Evolutionary conservation across 2,113 vertebrate genomes (phyloP).

Genomic region (Piliocolobus tephrosceles): DNA sequence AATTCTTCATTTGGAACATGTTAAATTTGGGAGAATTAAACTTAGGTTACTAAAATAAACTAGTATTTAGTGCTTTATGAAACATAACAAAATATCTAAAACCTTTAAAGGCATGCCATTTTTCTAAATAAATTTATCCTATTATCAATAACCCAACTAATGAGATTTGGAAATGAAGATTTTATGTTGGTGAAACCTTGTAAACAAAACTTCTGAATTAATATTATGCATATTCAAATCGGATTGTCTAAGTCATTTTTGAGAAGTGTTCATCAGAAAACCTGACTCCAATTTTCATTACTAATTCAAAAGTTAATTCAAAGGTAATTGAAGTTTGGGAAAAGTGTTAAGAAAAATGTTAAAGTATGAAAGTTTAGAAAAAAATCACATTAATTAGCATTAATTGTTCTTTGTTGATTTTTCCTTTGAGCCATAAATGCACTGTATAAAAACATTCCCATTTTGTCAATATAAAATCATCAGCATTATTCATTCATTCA

Average conservation of each 20-base stretch:
- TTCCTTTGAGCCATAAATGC: not conserved
- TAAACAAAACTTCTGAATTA: not conserved
- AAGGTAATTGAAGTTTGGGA: slow-evolving; percentile 26
- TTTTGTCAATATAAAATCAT: not conserved
- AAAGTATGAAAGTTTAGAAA: not conserved
- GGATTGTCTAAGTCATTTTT: slow-evolving; percentile 1
- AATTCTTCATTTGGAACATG: slow-evolving; percentile 41
- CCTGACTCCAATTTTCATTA: not conserved
- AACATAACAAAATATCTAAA: slow-evolving; percentile 22
- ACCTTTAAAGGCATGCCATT: not conserved
- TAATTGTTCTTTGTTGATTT: not conserved
- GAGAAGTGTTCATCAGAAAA: slow-evolving; percentile 15
- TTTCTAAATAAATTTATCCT: not conserved
- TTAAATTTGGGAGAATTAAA: slow-evolving; percentile 55
- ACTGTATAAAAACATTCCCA: not conserved
- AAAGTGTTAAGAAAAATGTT: not conserved
- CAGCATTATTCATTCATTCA: not conserved
- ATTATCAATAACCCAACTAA: not conserved
- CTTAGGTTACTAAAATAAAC: too few species aligned
- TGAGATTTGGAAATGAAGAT: slow-evolving; percentile 16
- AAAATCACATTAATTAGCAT: not conserved
- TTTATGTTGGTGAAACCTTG: not conserved
- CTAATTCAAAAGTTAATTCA: slow-evolving; percentile 48
- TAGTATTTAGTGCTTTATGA: not conserved
- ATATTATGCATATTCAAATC: not conserved